Conservation (phyloP, 2,113 vertebrate genomes). For the Sprattus sprattus region DNA sequence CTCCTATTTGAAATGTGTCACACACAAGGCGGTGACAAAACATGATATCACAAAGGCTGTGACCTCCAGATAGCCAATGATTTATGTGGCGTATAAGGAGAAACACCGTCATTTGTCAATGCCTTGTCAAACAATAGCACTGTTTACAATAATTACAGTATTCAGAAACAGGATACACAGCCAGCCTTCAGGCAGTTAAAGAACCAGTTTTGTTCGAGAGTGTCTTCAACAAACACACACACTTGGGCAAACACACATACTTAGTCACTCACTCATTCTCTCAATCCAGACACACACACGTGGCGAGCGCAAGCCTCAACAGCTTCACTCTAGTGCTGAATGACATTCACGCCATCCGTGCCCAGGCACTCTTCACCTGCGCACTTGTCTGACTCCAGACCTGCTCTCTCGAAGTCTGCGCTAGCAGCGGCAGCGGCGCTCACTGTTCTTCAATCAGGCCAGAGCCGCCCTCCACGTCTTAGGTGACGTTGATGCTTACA, state of each 20-base stretch:
- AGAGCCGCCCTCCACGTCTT: neutral
- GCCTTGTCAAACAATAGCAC: neutral
- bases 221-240: neutral
- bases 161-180: neutral
- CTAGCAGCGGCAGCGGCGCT: constrained; percentile 1
- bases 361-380: neutral
- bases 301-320: constrained; percentile 25
- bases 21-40: neutral
- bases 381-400: neutral
- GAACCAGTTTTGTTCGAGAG: neutral
- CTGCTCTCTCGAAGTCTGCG: neutral
- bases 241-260: neutral
- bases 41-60: too few species aligned
- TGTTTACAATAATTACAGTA: constrained; percentile 9
- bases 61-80: neutral
- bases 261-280: too few species aligned
- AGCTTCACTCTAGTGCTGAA: constrained; percentile 36
- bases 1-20: neutral
- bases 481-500: neutral
- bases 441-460: constrained; percentile 31
- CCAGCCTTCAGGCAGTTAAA: neutral
- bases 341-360: constrained; percentile 25
- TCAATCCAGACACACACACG: neutral
- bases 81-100: neutral
- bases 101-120: neutral